A percentile compares a stretch with the other conserved stretches of the same genome.
phyloP scores from a whole-genome alignment of 2,888 invertebrate species.

The Luperina nickerlii region DNA sequence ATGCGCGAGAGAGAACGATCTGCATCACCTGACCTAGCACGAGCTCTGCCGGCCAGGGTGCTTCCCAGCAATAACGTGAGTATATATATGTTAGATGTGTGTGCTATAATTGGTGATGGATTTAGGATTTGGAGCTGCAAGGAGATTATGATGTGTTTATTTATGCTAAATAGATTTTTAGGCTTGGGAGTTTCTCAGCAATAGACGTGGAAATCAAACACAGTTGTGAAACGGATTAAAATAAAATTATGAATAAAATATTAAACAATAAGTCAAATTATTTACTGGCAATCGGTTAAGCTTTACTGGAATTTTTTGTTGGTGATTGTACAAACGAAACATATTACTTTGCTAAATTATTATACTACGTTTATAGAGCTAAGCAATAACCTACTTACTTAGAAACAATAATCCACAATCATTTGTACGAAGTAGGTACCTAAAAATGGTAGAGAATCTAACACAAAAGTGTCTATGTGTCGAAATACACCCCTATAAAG shows the following conservation, averaged over 20 bases:
- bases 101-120: neutral
- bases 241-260: neutral
- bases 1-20: constrained; percentile 87
- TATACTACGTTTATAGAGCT: too few species aligned
- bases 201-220: neutral
- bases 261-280: neutral
- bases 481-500: neutral
- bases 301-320: neutral
- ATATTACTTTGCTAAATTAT: too few species aligned
- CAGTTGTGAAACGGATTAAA: neutral
- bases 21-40: constrained; percentile 81
- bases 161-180: neutral
- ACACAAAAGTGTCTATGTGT: neutral
- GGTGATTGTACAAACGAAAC: neutral
- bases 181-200: neutral
- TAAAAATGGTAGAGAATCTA: neutral
- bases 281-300: neutral
- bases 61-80: constrained; percentile 78
- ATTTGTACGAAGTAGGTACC: neutral
- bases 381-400: too few species aligned
- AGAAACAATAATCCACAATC: neutral
- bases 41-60: constrained; percentile 84
- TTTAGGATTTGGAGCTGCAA: neutral
- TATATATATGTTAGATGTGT: neutral
- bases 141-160: neutral